These are phyloP conservation scores for Azorinus chamasolen DNA, from an alignment of 2,888 invertebrate species.

Conservation along the genomic window DNA sequence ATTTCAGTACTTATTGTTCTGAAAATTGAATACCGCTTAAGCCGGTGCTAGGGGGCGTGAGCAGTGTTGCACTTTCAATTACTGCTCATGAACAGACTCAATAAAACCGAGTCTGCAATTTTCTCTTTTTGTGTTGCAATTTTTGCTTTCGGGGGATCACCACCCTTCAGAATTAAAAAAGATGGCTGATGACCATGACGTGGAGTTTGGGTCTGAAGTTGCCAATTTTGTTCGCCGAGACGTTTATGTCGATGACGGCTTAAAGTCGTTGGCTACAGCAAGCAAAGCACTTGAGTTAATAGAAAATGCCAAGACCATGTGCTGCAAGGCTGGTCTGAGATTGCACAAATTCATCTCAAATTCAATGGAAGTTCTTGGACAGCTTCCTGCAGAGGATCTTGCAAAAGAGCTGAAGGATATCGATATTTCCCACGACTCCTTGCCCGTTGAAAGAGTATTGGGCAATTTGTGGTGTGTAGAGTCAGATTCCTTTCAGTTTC, in stretches of 20 bases:
- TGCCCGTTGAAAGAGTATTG: slow-evolving; percentile 49
- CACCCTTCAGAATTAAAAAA: no score
- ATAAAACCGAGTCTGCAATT: no score
- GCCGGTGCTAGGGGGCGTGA: no score
- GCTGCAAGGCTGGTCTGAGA: slow-evolving; percentile 36
- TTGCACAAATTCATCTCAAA: slow-evolving; percentile 62
- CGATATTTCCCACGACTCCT: slow-evolving; percentile 7
- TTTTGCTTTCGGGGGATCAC: no score
- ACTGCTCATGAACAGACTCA: no score
- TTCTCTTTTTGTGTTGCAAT: no score
- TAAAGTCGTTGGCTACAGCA: slow-evolving; percentile 12
- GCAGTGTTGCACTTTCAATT: no score
- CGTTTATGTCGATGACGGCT: slow-evolving; percentile 48
- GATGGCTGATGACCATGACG: slow-evolving; percentile 24
- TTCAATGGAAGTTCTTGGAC: slow-evolving; percentile 34
- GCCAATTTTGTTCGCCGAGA: slow-evolving; percentile 16
- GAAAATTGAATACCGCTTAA: no score
- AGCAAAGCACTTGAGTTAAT: slow-evolving; percentile 36
- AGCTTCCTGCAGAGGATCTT: slow-evolving; percentile 34
- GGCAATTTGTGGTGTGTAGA: slow-evolving; percentile 54
- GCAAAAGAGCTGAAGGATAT: slow-evolving; percentile 20
- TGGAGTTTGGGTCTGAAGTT: slow-evolving; percentile 19
- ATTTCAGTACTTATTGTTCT: no score
- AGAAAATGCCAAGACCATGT: slow-evolving; percentile 18
- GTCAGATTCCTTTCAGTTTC: slow-evolving; percentile 48